Evolutionary conservation across 1,140 invertebrate genomes (phyloP), one percentile per base, ranked within the genome.

Genomic region (Scaptomyza montana): DNA sequence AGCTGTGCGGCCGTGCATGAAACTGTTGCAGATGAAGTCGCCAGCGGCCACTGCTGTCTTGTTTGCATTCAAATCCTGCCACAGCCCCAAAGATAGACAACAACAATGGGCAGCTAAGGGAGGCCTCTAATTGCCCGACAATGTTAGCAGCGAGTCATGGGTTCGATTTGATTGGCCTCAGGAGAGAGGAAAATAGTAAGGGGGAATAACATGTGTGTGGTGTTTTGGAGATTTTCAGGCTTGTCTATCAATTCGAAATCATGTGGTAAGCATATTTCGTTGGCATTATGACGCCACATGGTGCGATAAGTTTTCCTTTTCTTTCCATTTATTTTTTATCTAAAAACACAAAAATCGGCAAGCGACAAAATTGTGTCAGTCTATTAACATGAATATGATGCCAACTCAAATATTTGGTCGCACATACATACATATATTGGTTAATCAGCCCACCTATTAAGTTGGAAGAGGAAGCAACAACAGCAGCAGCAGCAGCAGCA

Each of bases 311-410:
- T 8, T 49, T 25, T 21, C 10, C 9, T 39, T 68, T 54, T 56
- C 21, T 45, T 45, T 33, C 19, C 43, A 39, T 33, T 63, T 63
- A 2, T 21, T 33, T 33, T 5, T 54, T 73, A 60, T 68, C 64
- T 36, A 30, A 53, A 72, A 51, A 55, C 54, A 6, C 30, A 33
- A 33, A 33, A 33, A 33, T 25, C 21, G 21, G 3, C 21, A 66
- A 39, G 56, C 64, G 25, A 63, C 41, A 39, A 49, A 71, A 65
- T 53, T 45, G 46, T 55, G 39, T 46, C 63, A 49, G 56, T 53
- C 79, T 84, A 81, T 81, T 81, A 81, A 84, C 80, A 81, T 78
- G 72, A 85, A 66, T 77, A 66, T 60, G 61, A 75, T 69, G 75
- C 75, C 66, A 74, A 65, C 72, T 65, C 72, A 50, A 75, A 82